phyloP scores from a whole-genome alignment of 2,888 invertebrate genomes.

The Eumacrocentrus americanus region DNA sequence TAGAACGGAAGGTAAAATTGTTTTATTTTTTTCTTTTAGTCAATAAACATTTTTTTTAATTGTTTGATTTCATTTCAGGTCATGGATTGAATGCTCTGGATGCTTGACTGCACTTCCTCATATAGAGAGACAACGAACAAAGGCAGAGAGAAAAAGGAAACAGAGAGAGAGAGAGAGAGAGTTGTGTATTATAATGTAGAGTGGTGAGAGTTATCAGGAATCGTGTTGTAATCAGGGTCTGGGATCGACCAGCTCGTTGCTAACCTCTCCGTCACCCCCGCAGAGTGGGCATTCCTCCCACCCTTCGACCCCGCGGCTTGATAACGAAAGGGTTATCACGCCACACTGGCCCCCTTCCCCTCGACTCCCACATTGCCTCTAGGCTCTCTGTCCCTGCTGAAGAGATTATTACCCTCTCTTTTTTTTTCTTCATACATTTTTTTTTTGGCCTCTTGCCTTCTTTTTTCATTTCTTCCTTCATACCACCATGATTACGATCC shows the following conservation, averaged over 20 bases:
- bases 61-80: neutral
- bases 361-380: slow-evolving; percentile 38
- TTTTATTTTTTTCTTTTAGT: too few species aligned
- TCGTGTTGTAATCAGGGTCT: slow-evolving; percentile 54
- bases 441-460: slow-evolving; percentile 24
- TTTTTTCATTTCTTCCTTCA: slow-evolving; percentile 35
- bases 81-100: neutral
- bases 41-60: neutral
- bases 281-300: slow-evolving; percentile 41
- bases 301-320: slow-evolving; percentile 41
- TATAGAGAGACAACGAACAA: slow-evolving; percentile 29
- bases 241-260: slow-evolving; percentile 51
- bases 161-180: slow-evolving; percentile 18
- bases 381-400: slow-evolving; percentile 28
- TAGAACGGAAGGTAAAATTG: too few species aligned
- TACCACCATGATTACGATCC: slow-evolving; percentile 49
- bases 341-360: slow-evolving; percentile 43
- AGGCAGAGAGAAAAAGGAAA: slow-evolving; percentile 11
- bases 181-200: slow-evolving; percentile 55
- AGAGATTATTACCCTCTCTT: slow-evolving; percentile 43
- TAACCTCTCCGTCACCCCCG: slow-evolving; percentile 44
- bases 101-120: neutral
- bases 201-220: slow-evolving; percentile 58
- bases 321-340: slow-evolving; percentile 61
- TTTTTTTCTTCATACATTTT: slow-evolving; percentile 16